Base-by-base conservation (phyloP, 2,888 invertebrate species). In the Kuschelorhynchus macadamiae region DNA sequence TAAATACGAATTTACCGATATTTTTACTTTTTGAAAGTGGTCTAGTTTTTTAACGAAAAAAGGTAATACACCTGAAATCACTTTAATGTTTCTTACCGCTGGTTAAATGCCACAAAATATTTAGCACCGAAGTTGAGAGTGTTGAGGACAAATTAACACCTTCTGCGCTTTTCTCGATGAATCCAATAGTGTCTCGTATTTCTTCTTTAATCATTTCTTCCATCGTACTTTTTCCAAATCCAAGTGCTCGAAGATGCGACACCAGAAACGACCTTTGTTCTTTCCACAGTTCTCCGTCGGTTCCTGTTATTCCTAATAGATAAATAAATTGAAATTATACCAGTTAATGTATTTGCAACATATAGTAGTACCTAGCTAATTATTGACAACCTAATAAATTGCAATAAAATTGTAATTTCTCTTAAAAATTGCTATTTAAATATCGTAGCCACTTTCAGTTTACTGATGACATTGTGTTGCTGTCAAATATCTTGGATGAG, bases 101-200 rank as follows among this genome's bases (percentile, higher is more conserved):
- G 2, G 86, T 84, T 21, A 91, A 79, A 11, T 84, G 85, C 91
- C 91, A 91, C 7, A 91, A 79, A 0, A 91, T 88, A 77, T 90
- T 91, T 44, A 91, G 84, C 0, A 90, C 87, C 32, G 86, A 85
- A 1, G 88, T 86, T 0, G 88, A 83, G 55, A 90, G 75, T 67
- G 86, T 76, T 2, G 75, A 74, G 2, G 76, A 77, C 18, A 82
- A 69, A 52, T 78, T 67, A 7, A 82, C 71, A 4, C 78, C 75
- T 9, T 78, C 68, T 8, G 67, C 30, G 18, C 74, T 72, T 12
- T 69, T 42, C 7, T 75, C 71, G 0, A 85, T 68, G n/a, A 75
- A 67, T 1, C 74, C 63, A 1, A 85, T 41, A 17, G 88, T 75
- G 16, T 83, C 83, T 9, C 78, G 67, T 0, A 90, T 77, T 79